Percentiles rank a stretch among this genome's conserved stretches.
Evolutionary conservation across 2,113 vertebrate species (phyloP).

Genomic region (Vidua chalybeata): DNA sequence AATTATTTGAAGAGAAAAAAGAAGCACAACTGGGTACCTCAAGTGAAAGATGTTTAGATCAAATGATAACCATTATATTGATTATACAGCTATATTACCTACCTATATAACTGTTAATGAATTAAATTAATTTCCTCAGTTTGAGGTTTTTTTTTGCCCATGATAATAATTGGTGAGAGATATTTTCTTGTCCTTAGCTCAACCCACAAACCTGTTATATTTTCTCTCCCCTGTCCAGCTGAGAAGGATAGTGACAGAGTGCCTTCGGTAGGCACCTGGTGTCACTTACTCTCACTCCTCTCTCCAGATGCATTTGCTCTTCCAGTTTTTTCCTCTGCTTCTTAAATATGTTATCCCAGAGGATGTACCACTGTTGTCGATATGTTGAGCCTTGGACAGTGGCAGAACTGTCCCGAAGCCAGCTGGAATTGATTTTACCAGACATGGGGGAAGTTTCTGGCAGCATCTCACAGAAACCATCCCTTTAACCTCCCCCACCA

Average conservation of each 20-base stretch:
- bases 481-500: not conserved
- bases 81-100: not conserved
- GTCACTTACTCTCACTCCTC: not conserved
- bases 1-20: not conserved
- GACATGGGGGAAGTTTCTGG: not conserved
- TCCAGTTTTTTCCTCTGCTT: accelerated
- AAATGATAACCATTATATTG: not conserved
- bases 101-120: not conserved
- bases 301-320: not conserved
- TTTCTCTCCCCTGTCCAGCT: not conserved
- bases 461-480: not conserved
- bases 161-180: not conserved
- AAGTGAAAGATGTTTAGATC: not conserved
- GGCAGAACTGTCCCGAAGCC: not conserved
- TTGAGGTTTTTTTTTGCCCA: not conserved
- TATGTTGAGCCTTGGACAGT: not conserved
- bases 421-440: not conserved
- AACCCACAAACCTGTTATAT: not conserved
- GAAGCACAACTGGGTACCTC: accelerated
- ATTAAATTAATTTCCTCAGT: not conserved
- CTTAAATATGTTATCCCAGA: not conserved
- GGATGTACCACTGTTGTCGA: not conserved
- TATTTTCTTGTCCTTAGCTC: not conserved
- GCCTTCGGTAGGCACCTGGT: not conserved
- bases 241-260: not conserved